Evolutionary conservation across 1,140 invertebrate species (phyloP).

Genomic region (Drosophila grimshawi): DNA sequence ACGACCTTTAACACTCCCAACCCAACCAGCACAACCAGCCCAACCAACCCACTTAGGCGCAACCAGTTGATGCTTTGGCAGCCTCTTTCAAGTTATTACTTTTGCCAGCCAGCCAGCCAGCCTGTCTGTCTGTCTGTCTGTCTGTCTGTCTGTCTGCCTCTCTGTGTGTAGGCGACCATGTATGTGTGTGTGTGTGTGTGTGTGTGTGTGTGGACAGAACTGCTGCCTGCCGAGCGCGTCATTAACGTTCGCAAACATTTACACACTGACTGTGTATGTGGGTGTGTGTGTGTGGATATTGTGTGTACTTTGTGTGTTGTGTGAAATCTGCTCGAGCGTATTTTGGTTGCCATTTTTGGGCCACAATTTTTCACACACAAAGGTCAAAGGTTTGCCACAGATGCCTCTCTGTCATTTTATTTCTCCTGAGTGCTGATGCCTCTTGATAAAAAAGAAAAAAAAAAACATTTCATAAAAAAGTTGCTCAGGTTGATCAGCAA

Average conservation of each 20-base stretch:
- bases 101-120: background rate
- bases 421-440: conserved; percentile 13
- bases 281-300: conserved; percentile 20
- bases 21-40: background rate
- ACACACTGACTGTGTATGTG: conserved; percentile 29
- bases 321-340: conserved; percentile 62
- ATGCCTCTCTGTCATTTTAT: conserved; percentile 36
- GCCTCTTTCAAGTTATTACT: background rate
- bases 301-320: conserved; percentile 50
- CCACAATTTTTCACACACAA: conserved; percentile 37
- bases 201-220: conserved; percentile 17
- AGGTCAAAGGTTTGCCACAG: conserved; percentile 64
- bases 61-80: conserved; percentile 13
- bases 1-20: conserved; percentile 3
- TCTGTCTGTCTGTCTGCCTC: background rate
- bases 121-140: background rate
- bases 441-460: conserved; percentile 46
- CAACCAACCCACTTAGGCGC: background rate
- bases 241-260: conserved; percentile 78
- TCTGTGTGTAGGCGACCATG: conserved; percentile 1
- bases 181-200: background rate
- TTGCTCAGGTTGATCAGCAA: background rate
- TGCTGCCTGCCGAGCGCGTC: conserved; percentile 58
- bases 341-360: conserved; percentile 58
- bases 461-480: conserved; percentile 16